Base-by-base conservation (phyloP, 1,140 invertebrate species). In the Riptortus pedestris region DNA sequence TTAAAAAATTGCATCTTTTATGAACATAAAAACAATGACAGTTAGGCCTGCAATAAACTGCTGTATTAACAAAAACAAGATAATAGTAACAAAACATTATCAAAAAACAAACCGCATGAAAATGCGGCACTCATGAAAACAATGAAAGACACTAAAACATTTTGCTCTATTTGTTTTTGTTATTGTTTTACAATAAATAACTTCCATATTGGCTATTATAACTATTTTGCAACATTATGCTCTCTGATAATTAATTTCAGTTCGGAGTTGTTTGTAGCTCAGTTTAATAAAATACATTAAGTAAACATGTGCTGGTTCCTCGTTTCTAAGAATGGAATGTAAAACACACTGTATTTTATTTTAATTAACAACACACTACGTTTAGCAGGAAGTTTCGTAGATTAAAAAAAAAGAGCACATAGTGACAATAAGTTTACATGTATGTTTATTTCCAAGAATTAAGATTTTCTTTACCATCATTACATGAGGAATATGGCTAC, bases 131-230 rank as follows among this genome's bases (percentile, higher is more conserved):
- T 45, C 28, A 28, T 24, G 18, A 14, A 63, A 52, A 63, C 33
- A 63, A 63, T 63, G 48, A 59, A 59, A 59, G 57, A 59, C 57
- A 59, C 20, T 59, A 59, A 59, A 31, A 59, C 18, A 55, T 26
- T 24, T 24, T 55, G 24, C 51, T 26, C 51, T 55, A 55, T 55
- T 55, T 55, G 14, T 24, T 55, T 55, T 22, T 3, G 18, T 47
- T 47, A 47, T 47, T 47, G 45, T 20, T 47, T 9, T 47, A 47
- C 16, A 47, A 47, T 47, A 47, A 47, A 47, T 47, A 47, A 47
- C n/a, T n/a, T n/a, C n/a, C n/a, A n/a, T n/a, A n/a, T n/a, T n/a
- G n/a, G n/a, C n/a, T n/a, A n/a, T n/a, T n/a, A n/a, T n/a, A n/a
- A n/a, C n/a, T n/a, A n/a, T n/a, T n/a, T n/a, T n/a, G n/a, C n/a